phyloP scores from a whole-genome alignment of 2,113 vertebrate species.

The Dolichotis patagonum region DNA sequence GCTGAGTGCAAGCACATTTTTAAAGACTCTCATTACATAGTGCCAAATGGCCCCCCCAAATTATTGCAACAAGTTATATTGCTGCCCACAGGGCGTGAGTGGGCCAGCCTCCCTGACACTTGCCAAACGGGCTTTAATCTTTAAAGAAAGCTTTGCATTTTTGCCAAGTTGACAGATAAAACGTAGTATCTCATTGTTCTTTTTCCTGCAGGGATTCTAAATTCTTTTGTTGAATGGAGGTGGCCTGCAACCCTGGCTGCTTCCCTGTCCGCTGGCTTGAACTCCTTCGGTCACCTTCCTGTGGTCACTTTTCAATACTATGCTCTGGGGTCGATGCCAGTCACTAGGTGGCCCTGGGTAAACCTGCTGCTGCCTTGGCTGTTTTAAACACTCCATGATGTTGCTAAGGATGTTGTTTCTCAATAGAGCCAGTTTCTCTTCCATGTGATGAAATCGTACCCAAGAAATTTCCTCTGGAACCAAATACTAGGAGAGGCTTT shows the following conservation, averaged over 20 bases:
- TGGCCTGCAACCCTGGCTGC: not conserved
- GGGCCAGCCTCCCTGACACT: not conserved
- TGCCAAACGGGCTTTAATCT: slow-evolving; percentile 66
- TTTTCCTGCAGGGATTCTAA: slow-evolving; percentile 46
- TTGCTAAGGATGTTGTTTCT: not conserved
- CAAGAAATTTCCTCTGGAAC: not conserved
- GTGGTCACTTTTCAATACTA: not conserved
- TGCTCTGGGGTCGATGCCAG: not conserved
- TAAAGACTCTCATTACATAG: not conserved
- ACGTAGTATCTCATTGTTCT: not conserved
- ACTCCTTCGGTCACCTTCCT: not conserved
- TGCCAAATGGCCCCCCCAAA: slow-evolving; percentile 43
- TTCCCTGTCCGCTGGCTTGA: not conserved
- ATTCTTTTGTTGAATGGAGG: not conserved
- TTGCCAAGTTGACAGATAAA: slow-evolving; percentile 41
- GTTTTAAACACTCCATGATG: not conserved
- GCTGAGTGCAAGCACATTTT: slow-evolving; percentile 60
- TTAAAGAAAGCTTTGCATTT: slow-evolving; percentile 49
- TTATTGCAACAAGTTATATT: not conserved
- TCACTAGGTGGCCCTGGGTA: not conserved
- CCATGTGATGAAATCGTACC: not conserved
- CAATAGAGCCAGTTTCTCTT: not conserved
- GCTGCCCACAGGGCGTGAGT: not conserved
- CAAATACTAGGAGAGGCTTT: not conserved
- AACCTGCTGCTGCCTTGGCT: not conserved